Evolutionary conservation across 2,113 vertebrate genomes (phyloP).

Genomic region (Cynoglossus semilaevis): DNA sequence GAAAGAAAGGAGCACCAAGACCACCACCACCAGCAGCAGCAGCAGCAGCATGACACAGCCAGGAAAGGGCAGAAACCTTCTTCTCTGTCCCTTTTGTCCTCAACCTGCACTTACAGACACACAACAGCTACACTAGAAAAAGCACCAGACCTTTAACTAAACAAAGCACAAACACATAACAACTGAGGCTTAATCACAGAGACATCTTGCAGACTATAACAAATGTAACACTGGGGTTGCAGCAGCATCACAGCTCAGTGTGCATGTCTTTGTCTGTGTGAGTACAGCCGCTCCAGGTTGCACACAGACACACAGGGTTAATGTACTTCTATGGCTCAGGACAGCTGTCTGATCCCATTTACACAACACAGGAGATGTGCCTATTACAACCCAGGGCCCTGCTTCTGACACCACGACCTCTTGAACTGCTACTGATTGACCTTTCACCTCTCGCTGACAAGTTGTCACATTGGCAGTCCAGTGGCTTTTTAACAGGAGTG

Average conservation of each 20-base stretch:
- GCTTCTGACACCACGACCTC: conserved; percentile 57
- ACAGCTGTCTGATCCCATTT: conserved; percentile 61
- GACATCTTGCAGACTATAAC: not conserved
- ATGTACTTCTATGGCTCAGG: conserved; percentile 51
- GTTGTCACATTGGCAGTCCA: conserved; percentile 36
- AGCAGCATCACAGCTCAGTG: not conserved
- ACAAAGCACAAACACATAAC: conserved; percentile 12
- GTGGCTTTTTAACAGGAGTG: conserved; percentile 25
- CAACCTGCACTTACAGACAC: conserved; percentile 41
- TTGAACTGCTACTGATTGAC: conserved; percentile 55
- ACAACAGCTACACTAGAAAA: conserved; percentile 59
- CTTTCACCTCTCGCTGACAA: conserved; percentile 43
- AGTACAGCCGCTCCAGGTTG: conserved; percentile 16
- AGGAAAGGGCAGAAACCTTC: conserved; percentile 38
- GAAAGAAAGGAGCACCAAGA: conserved; percentile 29
- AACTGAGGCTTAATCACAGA: not conserved
- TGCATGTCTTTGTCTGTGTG: not conserved
- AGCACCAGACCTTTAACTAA: conserved; percentile 22
- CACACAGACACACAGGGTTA: conserved; percentile 39
- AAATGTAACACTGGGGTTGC: not conserved
- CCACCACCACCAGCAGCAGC: too few relatives aligned
- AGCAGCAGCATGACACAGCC: conserved; percentile 31
- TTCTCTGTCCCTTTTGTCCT: conserved; percentile 36
- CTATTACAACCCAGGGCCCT: conserved; percentile 52
- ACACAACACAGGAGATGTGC: conserved; percentile 56